Conservation (phyloP, 2,113 vertebrate genomes). For the Dolichallabes microphthalmus region DNA sequence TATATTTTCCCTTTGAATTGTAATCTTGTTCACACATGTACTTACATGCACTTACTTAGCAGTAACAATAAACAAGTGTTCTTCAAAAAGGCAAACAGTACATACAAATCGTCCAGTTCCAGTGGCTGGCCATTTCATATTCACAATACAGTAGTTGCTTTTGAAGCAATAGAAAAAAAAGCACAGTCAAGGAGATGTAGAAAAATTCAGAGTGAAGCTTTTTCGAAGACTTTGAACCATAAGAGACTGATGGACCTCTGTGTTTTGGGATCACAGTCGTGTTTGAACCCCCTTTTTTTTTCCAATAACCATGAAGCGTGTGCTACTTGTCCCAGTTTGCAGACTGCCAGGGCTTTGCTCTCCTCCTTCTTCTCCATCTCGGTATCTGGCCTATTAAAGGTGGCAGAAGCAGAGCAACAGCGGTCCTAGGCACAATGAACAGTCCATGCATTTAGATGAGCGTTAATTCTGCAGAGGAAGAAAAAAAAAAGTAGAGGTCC, state of each 20-base stretch:
- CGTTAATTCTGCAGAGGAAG: slow-evolving; percentile 14
- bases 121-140: too few species aligned
- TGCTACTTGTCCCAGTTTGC: slow-evolving; percentile 30
- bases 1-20: too few species aligned
- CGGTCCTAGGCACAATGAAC: not conserved
- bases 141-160: not conserved
- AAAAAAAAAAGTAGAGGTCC: not conserved
- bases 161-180: not conserved
- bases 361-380: not conserved
- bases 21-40: too few species aligned
- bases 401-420: slow-evolving; percentile 2
- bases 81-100: not conserved
- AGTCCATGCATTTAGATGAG: slow-evolving; percentile 44
- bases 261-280: not conserved
- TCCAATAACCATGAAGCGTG: not conserved
- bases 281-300: slow-evolving; percentile 15
- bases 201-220: not conserved
- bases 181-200: not conserved
- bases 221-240: not conserved
- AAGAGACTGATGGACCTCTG: not conserved
- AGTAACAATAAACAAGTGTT: not conserved
- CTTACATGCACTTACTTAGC: not conserved
- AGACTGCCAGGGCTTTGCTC: not conserved
- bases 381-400: slow-evolving; percentile 20
- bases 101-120: not conserved